Base-by-base conservation (phyloP, 2,888 invertebrate genomes). In the Keiferia lycopersicella region DNA sequence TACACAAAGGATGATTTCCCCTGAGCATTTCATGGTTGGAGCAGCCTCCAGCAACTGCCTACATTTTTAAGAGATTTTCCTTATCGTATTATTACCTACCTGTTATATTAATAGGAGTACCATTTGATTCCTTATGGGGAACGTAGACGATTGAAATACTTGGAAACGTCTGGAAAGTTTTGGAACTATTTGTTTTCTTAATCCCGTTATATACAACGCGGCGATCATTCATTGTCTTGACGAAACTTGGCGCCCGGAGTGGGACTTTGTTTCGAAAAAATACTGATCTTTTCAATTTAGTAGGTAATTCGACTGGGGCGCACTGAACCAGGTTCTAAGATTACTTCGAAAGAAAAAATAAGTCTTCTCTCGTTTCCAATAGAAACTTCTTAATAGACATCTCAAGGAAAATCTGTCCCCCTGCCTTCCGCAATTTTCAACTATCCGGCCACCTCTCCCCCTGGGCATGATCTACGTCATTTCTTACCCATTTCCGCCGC, bases 401-500 rank as follows among this genome's bases (percentile, higher is more conserved):
- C 16, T 16, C 56, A 8, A 34, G 30, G 6, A n/a, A 56, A 56
- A 56, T 8, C 10, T 30, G n/a, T 34, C 26, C n/a, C 10, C 34
- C 10, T n/a, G 11, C 18, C 50, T 50, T 61, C 34, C 50, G 48
- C 48, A 50, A 50, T 61, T 50, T 50, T 22, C 26, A 60, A 60
- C 60, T 60, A 60, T 60, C 60, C 2, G 60, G 1, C 8, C 16
- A 7, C 45, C n/a, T 34, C 59, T n/a, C 53, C 30, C 61, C 16
- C 65, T 7, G 39, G 38, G 61, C 30, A 56, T 16, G 65, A 59
- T 62, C 59, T 61, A 61, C 60, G 73, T 76, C 73, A 79, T 85
- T 83, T 81, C 81, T 81, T 79, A 80, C 73, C 81, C 79, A 80
- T 82, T 83, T 88, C 87, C 86, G 84, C 71, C 71, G 77, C 80